Evolutionary conservation across 2,888 invertebrate species (phyloP), one percentile per base, ranked within the genome.

Genomic region (Synergus umbraculus): DNA sequence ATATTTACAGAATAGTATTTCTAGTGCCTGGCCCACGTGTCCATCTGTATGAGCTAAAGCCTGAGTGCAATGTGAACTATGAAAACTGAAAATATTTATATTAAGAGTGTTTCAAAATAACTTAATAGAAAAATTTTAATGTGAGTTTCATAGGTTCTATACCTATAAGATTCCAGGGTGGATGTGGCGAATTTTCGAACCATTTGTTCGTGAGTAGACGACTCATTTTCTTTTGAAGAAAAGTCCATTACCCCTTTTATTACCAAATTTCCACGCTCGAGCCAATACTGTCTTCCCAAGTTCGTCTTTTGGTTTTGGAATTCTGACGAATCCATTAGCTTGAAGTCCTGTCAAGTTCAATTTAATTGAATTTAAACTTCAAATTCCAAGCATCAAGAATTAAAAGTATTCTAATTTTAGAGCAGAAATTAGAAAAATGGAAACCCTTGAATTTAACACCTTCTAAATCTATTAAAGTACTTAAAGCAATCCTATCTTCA

Each of bases 241-340:
- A 95, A 96, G 92, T 96, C 95, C 86, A 94, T 94, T 64, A 95
- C 95, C 67, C 95, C 95, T 92, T 95, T 95, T 0, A 97, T 95
- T 12, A 96, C 94, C 12, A 97, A 93, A 86, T 95, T 95, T 7
- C 96, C 96, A 84, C 95, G 93, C 87, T 96, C 96, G 92, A 96
- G 94, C 96, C 97, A 96, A 91, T 95, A 97, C 37, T 95, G 94
- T 84, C 95, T 95, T 63, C 94, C 94, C 54, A 96, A 93, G 85
- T 95, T 95, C 29, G 94, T 93, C 22, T 95, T 95, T 90, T 95
- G 95, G 90, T 96, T 96, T 93, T 94, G 90, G 84, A 94, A 93
- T 69, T 91, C 90, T 22, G 93, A 92, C 8, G 89, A 90, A 84
- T 93, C 92, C 84, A 90, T 91, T 65, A 94, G 90, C 82, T 89